Base-by-base conservation (phyloP, 2,888 invertebrate species). In the Hymenopus coronatus region DNA sequence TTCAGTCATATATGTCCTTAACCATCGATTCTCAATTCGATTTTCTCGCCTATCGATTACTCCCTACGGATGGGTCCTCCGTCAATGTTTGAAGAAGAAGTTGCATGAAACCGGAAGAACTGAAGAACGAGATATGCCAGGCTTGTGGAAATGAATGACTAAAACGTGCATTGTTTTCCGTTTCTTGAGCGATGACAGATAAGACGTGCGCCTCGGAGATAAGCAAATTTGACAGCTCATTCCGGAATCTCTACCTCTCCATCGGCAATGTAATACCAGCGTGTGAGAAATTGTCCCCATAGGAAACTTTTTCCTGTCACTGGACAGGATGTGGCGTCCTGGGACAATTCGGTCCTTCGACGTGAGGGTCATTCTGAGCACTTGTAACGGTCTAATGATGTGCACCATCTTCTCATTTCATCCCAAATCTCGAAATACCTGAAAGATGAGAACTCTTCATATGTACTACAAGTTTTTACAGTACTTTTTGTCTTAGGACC, bases 201-300 rank as follows among this genome's bases (percentile, higher is more conserved):
- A 33, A n/a, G 30, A 84, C 84, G 84, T 84, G 84, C 15, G 84
- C 4, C 25, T 20, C 25, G 84, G n/a, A 84, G 84, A 84, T 84
- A 84, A 84, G 33, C 20, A 84, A 84, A 84, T 84, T 84, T 84
- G 84, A 84, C 84, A 84, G 25, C 84, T 84, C 84, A 84, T 70
- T 70, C 54, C 54, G 54, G 54, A 70, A 70, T 70, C 54, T 70
- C 54, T 70, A 25, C 54, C 25, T 70, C 54, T 70, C 54, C 54
- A 70, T 70, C 54, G 54, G 54, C 46, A 46, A 46, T 8, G 46
- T 46, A 46, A 46, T 46, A 8, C 54, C 54, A 70, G 20, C 54
- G 54, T 70, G 54, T 70, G 54, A 70, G 25, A 70, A 70, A 70
- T 70, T 70, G 54, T 70, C 54, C 54, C 54, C 54, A 70, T 70